Conservation (phyloP, 2,888 invertebrate genomes). For the Cosmopolites sordidus region DNA sequence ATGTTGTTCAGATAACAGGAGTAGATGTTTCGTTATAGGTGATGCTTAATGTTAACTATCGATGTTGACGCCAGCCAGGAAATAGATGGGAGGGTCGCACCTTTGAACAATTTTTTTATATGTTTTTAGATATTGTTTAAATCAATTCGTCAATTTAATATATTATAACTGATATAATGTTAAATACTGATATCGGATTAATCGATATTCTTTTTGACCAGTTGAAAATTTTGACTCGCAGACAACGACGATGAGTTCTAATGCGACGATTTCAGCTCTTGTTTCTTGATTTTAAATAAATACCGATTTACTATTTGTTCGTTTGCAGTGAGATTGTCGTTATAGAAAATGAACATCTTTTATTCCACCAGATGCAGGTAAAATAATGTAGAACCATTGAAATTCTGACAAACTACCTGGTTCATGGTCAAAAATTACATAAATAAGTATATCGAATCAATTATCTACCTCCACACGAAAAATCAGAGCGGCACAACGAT, state of each 20-base stretch:
- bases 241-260: conserved; percentile 49
- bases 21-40: conserved; percentile 62
- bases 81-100: conserved; percentile 65
- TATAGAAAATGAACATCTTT: not conserved
- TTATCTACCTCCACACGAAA: no score
- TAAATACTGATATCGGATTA: conserved; percentile 51
- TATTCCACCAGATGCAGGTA: no score
- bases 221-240: conserved; percentile 64
- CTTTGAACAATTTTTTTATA: conserved; percentile 70
- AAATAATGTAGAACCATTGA: no score
- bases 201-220: conserved; percentile 56
- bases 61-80: conserved; percentile 59
- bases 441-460: no score
- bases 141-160: no score
- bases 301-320: conserved; percentile 38
- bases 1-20: conserved; percentile 42
- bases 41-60: conserved; percentile 59
- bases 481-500: no score
- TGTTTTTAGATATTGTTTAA: no score
- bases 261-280: conserved; percentile 38
- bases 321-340: conserved; percentile 28
- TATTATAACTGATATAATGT: not conserved
- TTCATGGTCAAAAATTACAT: no score
- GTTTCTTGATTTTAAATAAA: conserved; percentile 36
- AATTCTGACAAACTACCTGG: no score